Evolutionary conservation across 2,888 invertebrate genomes (phyloP).

Genomic region (Sarcophaga caerulescens): DNA sequence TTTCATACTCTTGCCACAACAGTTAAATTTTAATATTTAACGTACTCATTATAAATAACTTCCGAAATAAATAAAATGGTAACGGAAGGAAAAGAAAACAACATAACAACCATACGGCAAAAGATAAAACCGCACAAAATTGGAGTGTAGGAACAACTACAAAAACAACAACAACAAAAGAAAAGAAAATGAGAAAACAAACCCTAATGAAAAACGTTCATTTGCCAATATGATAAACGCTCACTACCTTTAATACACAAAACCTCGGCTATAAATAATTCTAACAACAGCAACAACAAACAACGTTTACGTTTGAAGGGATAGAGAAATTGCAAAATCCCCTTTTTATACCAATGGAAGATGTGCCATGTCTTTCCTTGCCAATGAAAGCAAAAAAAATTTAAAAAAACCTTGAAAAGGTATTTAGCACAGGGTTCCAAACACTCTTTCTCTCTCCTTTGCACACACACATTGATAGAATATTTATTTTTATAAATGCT

Average conservation of each 20-base stretch:
- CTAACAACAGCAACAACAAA: slow-evolving; percentile 1
- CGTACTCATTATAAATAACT: slow-evolving; percentile 69
- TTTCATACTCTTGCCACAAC: neutral
- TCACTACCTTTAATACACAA: neutral
- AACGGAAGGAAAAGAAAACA: neutral
- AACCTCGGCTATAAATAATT: neutral
- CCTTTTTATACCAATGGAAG: neutral
- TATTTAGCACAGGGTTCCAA: slow-evolving; percentile 53
- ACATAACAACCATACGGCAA: neutral
- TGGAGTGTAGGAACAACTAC: neutral
- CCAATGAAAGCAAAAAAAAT: slow-evolving; percentile 44
- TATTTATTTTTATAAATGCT: slow-evolving; percentile 57
- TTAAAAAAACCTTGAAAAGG: slow-evolving; percentile 65
- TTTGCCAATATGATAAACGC: slow-evolving; percentile 42
- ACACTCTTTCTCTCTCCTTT: neutral
- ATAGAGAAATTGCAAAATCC: slow-evolving; percentile 9
- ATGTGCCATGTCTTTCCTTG: neutral
- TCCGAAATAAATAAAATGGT: slow-evolving; percentile 65
- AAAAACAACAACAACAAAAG: neutral
- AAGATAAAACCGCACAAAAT: slow-evolving; percentile 4
- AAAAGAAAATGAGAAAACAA: neutral
- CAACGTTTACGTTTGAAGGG: neutral
- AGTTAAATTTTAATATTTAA: slow-evolving; percentile 69
- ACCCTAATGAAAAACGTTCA: slow-evolving; percentile 11
- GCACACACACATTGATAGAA: slow-evolving; percentile 17